Evolutionary conservation across 2,113 vertebrate genomes (phyloP).

Genomic region (Odontophorus gujanensis): DNA sequence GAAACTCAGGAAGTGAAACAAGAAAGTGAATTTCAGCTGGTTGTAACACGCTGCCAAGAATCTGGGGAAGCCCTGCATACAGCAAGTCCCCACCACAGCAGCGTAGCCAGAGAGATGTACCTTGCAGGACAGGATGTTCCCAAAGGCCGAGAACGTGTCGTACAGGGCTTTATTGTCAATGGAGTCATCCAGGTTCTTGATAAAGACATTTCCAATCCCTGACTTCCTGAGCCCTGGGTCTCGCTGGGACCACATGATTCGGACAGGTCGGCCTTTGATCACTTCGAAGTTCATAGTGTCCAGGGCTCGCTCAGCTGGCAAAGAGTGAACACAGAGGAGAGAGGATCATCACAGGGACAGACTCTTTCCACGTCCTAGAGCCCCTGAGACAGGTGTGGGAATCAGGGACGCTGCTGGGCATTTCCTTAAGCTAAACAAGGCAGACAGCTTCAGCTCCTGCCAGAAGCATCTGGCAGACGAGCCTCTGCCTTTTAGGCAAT

Average conservation of each 20-base stretch:
- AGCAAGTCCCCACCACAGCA: not conserved
- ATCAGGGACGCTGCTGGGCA: not conserved
- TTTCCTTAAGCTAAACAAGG: not conserved
- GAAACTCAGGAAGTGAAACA: not conserved
- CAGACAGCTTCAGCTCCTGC: not conserved
- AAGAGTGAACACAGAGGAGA: not conserved
- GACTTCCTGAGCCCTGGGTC: constrained; percentile 96
- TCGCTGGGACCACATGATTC: constrained; percentile 99
- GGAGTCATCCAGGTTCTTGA: constrained; percentile 98
- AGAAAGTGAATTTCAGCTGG: not conserved
- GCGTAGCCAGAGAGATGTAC: constrained; percentile 44
- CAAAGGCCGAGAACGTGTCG: constrained; percentile 96
- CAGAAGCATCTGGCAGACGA: not conserved
- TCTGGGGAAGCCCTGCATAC: not conserved
- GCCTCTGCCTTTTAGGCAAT: not conserved
- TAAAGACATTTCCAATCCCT: constrained; percentile 95
- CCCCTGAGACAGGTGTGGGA: not conserved
- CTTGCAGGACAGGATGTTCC: constrained; percentile 98
- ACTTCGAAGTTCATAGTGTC: constrained; percentile 99
- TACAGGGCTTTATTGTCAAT: constrained; percentile 98
- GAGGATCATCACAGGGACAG: not conserved
- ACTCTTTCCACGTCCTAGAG: not conserved
- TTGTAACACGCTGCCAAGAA: accelerated
- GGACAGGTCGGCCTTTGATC: constrained; percentile 93
- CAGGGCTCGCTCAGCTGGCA: constrained; percentile 94